Evolutionary conservation across 2,797 vertebrate species (phyloP).

Genomic region (Cichlasoma orientale): DNA sequence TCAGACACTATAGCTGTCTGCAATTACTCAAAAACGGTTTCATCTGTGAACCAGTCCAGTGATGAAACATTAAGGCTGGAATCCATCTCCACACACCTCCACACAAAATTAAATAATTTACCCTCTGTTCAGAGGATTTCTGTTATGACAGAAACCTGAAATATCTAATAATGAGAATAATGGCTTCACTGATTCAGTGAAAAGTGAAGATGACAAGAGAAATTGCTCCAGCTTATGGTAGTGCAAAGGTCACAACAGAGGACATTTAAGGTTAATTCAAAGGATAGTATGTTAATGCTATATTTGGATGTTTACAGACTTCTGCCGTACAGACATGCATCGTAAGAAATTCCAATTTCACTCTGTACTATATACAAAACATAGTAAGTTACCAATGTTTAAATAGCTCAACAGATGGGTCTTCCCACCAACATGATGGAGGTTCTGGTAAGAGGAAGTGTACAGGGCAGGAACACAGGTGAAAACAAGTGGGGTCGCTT

Average conservation of each 20-base stretch:
- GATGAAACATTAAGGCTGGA: constrained; percentile 57
- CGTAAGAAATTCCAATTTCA: background rate
- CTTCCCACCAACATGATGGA: constrained; percentile 18
- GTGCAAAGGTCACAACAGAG: constrained; percentile 23
- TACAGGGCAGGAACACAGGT: constrained; percentile 42
- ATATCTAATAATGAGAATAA: constrained; percentile 56
- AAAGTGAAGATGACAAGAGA: constrained; percentile 43
- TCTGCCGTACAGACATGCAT: background rate
- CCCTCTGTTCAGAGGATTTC: constrained; percentile 32
- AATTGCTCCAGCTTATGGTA: constrained; percentile 12
- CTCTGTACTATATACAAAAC: background rate
- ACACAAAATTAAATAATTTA: constrained; percentile 54
- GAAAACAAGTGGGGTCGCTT: constrained; percentile 50
- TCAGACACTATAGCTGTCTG: no score
- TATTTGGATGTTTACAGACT: constrained; percentile 2
- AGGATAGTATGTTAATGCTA: background rate
- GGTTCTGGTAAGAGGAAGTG: constrained; percentile 46
- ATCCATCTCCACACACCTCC: constrained; percentile 24
- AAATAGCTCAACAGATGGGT: constrained; percentile 56
- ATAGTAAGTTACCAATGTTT: constrained; percentile 1
- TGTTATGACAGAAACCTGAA: constrained; percentile 51
- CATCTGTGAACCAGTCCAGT: constrained; percentile 43
- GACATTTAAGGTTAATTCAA: constrained; percentile 14
- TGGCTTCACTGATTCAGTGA: constrained; percentile 33
- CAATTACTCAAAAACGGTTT: constrained; percentile 56